Conservation (phyloP, 2,113 vertebrate genomes). For the Psittacula cyanocephala region DNA sequence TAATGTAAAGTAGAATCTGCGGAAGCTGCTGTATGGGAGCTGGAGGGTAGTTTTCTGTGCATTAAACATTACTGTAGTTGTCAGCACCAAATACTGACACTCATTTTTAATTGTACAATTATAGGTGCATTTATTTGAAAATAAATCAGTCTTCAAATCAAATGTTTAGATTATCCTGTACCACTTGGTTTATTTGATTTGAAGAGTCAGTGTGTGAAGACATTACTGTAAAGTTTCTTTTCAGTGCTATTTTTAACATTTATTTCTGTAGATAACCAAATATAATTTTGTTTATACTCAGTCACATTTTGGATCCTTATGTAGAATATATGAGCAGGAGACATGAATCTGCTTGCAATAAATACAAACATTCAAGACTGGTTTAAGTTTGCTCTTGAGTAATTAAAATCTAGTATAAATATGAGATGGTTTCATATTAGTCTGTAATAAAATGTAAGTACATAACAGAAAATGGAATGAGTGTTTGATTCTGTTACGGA, state of each 20-base stretch:
- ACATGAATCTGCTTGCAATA: conserved; percentile 83
- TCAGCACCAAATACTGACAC: conserved; percentile 63
- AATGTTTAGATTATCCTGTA: conserved; percentile 52
- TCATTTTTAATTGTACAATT: conserved; percentile 67
- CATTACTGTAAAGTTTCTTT: conserved; percentile 82
- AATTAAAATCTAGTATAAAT: neutral
- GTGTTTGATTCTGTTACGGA: neutral
- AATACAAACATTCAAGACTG: conserved; percentile 71
- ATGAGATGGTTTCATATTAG: conserved; percentile 49
- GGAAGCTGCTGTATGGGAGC: conserved; percentile 42
- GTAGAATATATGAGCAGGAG: conserved; percentile 74
- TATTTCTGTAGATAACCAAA: conserved; percentile 78
- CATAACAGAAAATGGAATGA: conserved; percentile 5
- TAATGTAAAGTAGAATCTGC: conserved; percentile 66
- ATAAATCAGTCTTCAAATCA: conserved; percentile 70
- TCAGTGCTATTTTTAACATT: conserved; percentile 82
- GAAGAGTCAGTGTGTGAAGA: conserved; percentile 65
- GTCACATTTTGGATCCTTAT: conserved; percentile 74
- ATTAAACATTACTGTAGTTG: conserved; percentile 61
- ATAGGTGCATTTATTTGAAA: conserved; percentile 64
- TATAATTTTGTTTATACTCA: conserved; percentile 64
- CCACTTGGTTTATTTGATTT: conserved; percentile 66
- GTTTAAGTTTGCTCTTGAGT: conserved; percentile 36
- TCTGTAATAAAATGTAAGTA: conserved; percentile 60
- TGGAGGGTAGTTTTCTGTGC: conserved; percentile 52